These are phyloP conservation scores for Syrrhaptes paradoxus DNA, from an alignment of 2,113 vertebrate species.

Conservation along the genomic window DNA sequence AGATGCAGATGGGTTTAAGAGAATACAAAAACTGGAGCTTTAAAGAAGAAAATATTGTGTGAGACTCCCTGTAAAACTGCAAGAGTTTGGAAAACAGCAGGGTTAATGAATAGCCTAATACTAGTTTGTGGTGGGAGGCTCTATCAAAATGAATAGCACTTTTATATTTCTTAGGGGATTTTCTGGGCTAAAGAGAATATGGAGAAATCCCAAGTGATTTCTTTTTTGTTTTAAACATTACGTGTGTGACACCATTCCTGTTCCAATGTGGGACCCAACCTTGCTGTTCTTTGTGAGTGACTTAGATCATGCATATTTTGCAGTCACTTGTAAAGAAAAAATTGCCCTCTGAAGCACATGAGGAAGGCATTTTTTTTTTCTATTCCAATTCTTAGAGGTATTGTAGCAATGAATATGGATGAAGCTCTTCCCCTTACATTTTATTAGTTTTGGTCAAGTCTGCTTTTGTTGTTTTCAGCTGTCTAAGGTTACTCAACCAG, in stretches of 20 bases:
- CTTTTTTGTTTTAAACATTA: neutral
- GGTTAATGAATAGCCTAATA: neutral
- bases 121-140: neutral
- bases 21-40: neutral
- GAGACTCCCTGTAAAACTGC: neutral
- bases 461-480: neutral
- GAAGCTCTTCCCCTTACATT: neutral
- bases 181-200: neutral
- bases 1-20: neutral
- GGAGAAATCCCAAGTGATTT: neutral
- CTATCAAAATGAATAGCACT: neutral
- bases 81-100: neutral
- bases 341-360: neutral
- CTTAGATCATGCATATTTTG: neutral
- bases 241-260: neutral
- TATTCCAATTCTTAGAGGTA: neutral
- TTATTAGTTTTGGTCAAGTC: constrained; percentile 7
- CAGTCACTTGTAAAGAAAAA: neutral
- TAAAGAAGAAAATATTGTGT: neutral
- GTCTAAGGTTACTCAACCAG: neutral
- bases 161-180: neutral
- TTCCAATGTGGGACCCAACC: neutral
- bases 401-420: neutral
- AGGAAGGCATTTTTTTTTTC: neutral
- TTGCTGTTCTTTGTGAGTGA: neutral